Base-by-base conservation (phyloP, 2,797 vertebrate genomes). In the Platyrinchus mystaceus region DNA sequence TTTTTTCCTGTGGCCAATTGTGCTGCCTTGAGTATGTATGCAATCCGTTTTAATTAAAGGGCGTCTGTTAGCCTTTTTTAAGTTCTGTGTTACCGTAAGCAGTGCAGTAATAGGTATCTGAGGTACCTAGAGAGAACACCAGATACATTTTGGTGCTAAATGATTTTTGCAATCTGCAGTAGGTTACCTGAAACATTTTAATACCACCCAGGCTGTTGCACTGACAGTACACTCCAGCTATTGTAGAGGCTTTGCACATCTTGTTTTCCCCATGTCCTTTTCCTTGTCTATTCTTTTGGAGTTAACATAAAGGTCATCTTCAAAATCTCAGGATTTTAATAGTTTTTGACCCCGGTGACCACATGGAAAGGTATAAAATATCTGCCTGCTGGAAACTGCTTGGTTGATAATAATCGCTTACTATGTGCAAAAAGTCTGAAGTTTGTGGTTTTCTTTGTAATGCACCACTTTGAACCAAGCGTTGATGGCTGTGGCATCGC, bases 21-120 rank as follows among this genome's bases (percentile, higher is more conserved):
- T 81, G 37, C 37, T 82, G 36, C 74, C 37, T 49, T 69, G 90
- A 64, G 49, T 93, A 53, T 34, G 3, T 84, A 86, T 94, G 67
- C 56, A 94, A 4, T 95, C 77, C 7, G n/a, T 86, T 96, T 95
- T 89, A 96, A 90, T 97, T 95, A 94, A 88, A 84, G 78, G 26
- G 50, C 75, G 75, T 39, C 77, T 89, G n/a, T 84, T 68, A 77
- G 53, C 46, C 66, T 60, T 94, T 78, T 77, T 85, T 44, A 85
- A 81, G 67, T 67, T 53, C 64, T 81, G 22, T 62, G 30, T 90
- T 94, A 71, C 78, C 63, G 8, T 84, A 86, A 84, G 60, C 71
- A 74, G 64, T 14, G 5, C 28, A n/a, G 11, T 92, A 49, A 66
- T 74, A 67, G 85, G 66, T 67, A 80, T 58, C 21, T 16, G 26